phyloP scores from a whole-genome alignment of 2,113 vertebrate genomes.

The Thryonomys swinderianus region DNA sequence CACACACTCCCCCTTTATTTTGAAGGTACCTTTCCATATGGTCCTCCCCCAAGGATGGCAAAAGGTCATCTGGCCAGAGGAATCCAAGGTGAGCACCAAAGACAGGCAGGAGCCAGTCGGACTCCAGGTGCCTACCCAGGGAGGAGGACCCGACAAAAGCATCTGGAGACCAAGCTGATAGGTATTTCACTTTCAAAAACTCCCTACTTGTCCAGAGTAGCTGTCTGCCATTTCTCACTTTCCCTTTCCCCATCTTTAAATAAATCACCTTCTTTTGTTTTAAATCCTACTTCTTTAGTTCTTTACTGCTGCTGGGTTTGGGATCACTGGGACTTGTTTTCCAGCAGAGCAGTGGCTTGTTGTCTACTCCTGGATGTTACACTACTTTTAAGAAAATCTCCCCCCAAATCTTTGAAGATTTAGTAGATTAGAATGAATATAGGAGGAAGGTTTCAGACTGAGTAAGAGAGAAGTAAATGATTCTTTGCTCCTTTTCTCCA shows the following conservation, averaged over 20 bases:
- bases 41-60: not conserved
- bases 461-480: slow-evolving; percentile 8
- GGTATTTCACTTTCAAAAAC: not conserved
- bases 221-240: not conserved
- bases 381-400: not conserved
- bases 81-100: not conserved
- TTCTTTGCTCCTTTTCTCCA: not conserved
- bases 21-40: not conserved
- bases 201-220: not conserved
- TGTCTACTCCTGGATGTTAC: not conserved
- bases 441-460: not conserved
- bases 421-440: not conserved
- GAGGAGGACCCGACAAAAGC: not conserved
- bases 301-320: not conserved
- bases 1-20: not conserved
- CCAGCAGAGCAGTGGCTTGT: not conserved
- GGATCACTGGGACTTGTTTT: not conserved
- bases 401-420: not conserved
- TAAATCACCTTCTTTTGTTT: not conserved
- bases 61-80: not conserved
- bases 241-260: not conserved
- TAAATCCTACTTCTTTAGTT: not conserved
- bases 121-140: not conserved
- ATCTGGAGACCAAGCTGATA: not conserved
- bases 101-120: not conserved